Conservation (phyloP, 2,888 invertebrate genomes). For the Ryuthela nishihirai region DNA sequence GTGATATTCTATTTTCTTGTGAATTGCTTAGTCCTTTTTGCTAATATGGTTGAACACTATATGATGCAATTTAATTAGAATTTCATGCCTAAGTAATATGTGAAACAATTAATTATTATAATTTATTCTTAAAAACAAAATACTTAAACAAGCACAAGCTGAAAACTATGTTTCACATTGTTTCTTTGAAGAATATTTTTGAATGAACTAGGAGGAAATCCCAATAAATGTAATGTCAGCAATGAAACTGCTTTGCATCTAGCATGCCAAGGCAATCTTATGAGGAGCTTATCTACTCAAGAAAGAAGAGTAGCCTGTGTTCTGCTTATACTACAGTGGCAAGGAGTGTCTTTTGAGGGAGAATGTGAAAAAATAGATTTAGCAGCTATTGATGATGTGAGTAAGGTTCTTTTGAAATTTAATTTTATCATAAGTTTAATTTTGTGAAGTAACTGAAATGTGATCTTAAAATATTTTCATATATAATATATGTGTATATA, state of each 20-base stretch:
- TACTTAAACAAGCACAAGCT: too few species aligned
- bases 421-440: too few species aligned
- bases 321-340: constrained; percentile 62
- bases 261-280: constrained; percentile 56
- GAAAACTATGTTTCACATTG: neutral
- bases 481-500: too few species aligned
- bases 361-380: constrained; percentile 59
- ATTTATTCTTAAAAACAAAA: too few species aligned
- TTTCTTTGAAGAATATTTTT: constrained; percentile 58
- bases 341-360: constrained; percentile 57
- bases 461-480: too few species aligned
- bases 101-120: too few species aligned
- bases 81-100: too few species aligned
- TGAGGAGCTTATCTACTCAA: constrained; percentile 55
- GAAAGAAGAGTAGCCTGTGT: constrained; percentile 61
- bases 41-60: too few species aligned
- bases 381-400: constrained; percentile 60
- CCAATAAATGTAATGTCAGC: constrained; percentile 62
- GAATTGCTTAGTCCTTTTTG: too few species aligned
- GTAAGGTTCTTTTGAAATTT: neutral
- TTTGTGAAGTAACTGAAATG: too few species aligned
- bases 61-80: too few species aligned
- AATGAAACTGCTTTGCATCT: constrained; percentile 63
- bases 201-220: constrained; percentile 62
- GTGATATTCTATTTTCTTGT: too few species aligned